A percentile compares a stretch with the other conserved stretches of the same genome.
Conservation (phyloP, 1,140 invertebrate species). For the Dreissena rostriformis region DNA sequence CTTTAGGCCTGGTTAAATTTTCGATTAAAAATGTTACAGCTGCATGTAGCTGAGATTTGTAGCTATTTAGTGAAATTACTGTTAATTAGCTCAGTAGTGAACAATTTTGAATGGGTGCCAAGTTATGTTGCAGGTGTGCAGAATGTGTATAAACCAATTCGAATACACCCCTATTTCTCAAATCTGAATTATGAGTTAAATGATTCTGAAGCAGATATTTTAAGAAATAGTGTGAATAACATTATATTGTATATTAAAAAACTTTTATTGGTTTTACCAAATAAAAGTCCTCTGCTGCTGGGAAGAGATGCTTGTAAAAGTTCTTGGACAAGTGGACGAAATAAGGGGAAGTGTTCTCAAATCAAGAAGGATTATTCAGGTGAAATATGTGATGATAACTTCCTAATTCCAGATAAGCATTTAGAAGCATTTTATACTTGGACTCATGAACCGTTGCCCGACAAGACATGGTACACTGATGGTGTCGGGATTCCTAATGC, state of each 20-base stretch:
- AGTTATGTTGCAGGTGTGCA: slow-evolving; percentile 2
- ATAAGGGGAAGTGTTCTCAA: slow-evolving; percentile 55
- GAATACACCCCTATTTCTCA: slow-evolving; percentile 40
- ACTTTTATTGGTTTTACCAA: slow-evolving; percentile 39
- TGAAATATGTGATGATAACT: slow-evolving; percentile 58
- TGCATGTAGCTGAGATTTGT: not conserved
- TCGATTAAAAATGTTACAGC: too few species aligned
- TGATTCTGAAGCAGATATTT: slow-evolving; percentile 25
- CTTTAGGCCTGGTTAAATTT: too few species aligned
- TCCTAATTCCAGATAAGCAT: slow-evolving; percentile 64
- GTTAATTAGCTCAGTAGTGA: slow-evolving; percentile 26
- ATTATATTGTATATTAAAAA: slow-evolving; percentile 46
- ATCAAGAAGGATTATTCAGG: slow-evolving; percentile 55
- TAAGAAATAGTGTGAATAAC: slow-evolving; percentile 43
- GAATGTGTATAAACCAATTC: slow-evolving; percentile 21
- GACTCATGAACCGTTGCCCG: slow-evolving; percentile 45
- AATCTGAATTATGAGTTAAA: slow-evolving; percentile 43
- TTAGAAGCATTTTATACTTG: slow-evolving; percentile 60
- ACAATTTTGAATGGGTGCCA: slow-evolving; percentile 35
- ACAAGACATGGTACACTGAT: slow-evolving; percentile 22
- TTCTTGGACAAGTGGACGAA: slow-evolving; percentile 42
- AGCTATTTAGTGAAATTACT: slow-evolving; percentile 16
- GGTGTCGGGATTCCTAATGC: slow-evolving; percentile 57
- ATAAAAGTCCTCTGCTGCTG: slow-evolving; percentile 24
- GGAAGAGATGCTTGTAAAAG: slow-evolving; percentile 46